Evolutionary conservation across 1,140 invertebrate species (phyloP), one percentile per base, ranked within the genome.

Genomic region (Idris sp.): DNA sequence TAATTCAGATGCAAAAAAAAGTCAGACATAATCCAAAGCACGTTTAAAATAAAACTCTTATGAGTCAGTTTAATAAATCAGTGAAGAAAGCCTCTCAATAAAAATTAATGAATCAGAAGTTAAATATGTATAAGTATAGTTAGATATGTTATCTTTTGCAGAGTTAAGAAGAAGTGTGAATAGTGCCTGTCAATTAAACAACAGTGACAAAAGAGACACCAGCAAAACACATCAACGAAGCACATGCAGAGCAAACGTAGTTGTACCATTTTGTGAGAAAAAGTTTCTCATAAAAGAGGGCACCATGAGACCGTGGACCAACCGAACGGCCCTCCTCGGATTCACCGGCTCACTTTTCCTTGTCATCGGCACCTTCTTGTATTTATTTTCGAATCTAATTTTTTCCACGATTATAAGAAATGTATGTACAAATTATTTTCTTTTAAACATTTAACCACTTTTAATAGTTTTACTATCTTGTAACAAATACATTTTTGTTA

Each of bases 261-360:
- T 62, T 28, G 33, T 13, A 38, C 14, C 5, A 54, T 43, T 48
- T 19, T 26, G 68, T 51, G 15, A 40, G 54, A 38, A 16, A 9
- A 26, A n/a, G n/a, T n/a, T 13, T 48, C 30, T 41, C 25, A 38
- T 35, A 26, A 36, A 11, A 16, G 4, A 40, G 10, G 33, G 43
- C 78, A 74, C 46, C 54, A 87, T 86, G 84, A 87, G 69, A 58
- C 79, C 85, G 76, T 86, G 83, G 83, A 76, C 78, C 10, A 83
- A 65, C 49, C 81, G 81, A 43, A 79, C 77, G 33, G 46, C 85
- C 33, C 51, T 82, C 71, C 36, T 87, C 58, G 74, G 82, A 16
- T 49, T 83, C 38, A 22, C 84, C 28, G 77, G 82, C 38, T 14
- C 84, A 15, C 51, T 89, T 72, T 54, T 90, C 78, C 51, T 90